These are phyloP conservation scores for Spodoptera exigua DNA, from an alignment of 2,888 invertebrate species.

Conservation along the genomic window DNA sequence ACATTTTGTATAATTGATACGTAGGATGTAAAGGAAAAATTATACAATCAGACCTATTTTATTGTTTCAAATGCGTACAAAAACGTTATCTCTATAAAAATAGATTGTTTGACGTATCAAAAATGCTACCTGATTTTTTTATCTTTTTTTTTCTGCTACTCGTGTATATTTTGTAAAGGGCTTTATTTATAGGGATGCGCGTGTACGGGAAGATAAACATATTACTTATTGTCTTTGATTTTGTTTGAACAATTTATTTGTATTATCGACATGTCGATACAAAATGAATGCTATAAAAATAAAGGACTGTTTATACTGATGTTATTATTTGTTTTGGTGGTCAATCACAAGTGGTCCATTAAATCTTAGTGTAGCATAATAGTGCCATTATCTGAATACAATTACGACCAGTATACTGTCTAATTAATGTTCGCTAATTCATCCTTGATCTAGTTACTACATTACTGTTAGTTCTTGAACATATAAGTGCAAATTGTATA, in stretches of 20 bases:
- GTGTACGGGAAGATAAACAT: conserved; percentile 27
- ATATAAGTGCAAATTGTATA: no score
- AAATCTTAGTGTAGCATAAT: neutral
- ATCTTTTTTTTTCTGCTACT: conserved; percentile 15
- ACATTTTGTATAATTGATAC: conserved; percentile 39
- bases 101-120: conserved; percentile 19
- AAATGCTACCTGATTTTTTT: conserved; percentile 15
- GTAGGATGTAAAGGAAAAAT: conserved; percentile 35
- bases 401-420: conserved; percentile 20
- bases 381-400: conserved; percentile 15
- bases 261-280: no score
- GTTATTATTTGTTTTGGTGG: no score
- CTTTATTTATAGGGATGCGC: conserved; percentile 12
- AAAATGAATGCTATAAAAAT: no score
- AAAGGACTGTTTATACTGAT: no score
- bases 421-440: conserved; percentile 28
- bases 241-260: neutral
- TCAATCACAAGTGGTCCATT: neutral
- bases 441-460: conserved; percentile 24
- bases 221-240: conserved; percentile 4
- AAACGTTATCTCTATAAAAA: conserved; percentile 35
- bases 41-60: conserved; percentile 17
- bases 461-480: no score
- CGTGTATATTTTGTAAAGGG: conserved; percentile 7
- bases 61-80: conserved; percentile 29